Percentiles rank a stretch among this genome's conserved stretches.
These are phyloP conservation scores for Tokudaia muenninki DNA, from an alignment of 2,797 vertebrate species.

Conservation along the genomic window DNA sequence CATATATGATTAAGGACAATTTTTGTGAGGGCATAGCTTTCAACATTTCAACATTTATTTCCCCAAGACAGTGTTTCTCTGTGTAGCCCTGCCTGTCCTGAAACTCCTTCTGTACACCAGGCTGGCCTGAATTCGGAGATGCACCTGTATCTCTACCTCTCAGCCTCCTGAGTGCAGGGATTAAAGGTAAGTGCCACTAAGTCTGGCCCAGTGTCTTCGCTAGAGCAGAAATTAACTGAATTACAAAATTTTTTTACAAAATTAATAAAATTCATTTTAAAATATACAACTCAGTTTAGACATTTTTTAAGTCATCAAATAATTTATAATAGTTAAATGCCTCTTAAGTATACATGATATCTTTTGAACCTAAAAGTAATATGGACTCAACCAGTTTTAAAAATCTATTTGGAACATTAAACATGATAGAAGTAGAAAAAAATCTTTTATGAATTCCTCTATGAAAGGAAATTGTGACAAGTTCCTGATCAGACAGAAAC, in stretches of 20 bases:
- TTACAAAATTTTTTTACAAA: background rate
- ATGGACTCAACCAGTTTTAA: too few relatives aligned
- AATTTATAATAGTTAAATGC: too few relatives aligned
- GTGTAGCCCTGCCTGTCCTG: background rate
- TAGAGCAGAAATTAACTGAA: background rate
- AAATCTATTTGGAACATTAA: too few relatives aligned
- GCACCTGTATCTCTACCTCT: background rate
- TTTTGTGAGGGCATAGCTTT: background rate
- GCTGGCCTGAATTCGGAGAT: background rate
- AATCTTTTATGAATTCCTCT: too few relatives aligned
- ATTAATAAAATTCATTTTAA: too few relatives aligned
- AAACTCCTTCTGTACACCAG: background rate
- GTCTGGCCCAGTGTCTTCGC: background rate
- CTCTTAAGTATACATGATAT: too few relatives aligned
- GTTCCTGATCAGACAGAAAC: too few relatives aligned
- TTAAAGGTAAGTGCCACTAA: background rate
- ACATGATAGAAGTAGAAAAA: too few relatives aligned
- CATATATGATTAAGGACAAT: background rate
- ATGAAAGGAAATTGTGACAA: too few relatives aligned
- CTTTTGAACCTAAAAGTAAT: too few relatives aligned
- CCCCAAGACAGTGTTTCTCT: background rate
- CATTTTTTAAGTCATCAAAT: too few relatives aligned
- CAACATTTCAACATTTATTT: background rate
- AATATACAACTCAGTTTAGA: too few relatives aligned
- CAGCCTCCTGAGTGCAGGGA: background rate